These are phyloP conservation scores for Grallaria varia DNA, from an alignment of 2,113 vertebrate species.

Conservation along the genomic window DNA sequence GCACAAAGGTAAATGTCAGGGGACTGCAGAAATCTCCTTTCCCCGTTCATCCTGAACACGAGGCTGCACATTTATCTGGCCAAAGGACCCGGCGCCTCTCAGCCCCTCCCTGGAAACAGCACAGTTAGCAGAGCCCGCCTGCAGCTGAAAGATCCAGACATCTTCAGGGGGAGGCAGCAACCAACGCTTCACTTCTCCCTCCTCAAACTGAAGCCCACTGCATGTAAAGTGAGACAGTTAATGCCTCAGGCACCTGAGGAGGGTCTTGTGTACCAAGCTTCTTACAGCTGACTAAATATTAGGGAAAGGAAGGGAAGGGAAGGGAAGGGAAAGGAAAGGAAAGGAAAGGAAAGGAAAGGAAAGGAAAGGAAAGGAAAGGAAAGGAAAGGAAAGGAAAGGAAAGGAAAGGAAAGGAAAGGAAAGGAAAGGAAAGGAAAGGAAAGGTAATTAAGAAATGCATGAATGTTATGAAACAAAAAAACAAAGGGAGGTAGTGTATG, in stretches of 20 bases:
- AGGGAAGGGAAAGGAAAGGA: no score
- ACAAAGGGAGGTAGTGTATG: not conserved
- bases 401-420: no score
- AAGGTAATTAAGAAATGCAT: not conserved
- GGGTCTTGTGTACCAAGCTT: not conserved
- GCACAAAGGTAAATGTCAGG: not conserved
- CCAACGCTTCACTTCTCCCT: not conserved
- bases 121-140: not conserved
- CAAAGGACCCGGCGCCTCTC: not conserved
- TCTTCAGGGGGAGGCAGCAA: not conserved
- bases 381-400: not conserved
- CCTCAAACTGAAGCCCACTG: not conserved
- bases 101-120: not conserved
- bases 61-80: not conserved
- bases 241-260: not conserved
- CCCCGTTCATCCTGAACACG: not conserved
- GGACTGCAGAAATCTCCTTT: not conserved
- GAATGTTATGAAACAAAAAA: not conserved
- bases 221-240: not conserved
- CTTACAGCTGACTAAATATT: not conserved
- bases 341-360: not conserved
- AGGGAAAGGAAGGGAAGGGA: not conserved
- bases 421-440: no score
- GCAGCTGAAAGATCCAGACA: not conserved
- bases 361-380: no score